Conservation (phyloP, 2,888 invertebrate genomes). For the Parnassius smintheus region DNA sequence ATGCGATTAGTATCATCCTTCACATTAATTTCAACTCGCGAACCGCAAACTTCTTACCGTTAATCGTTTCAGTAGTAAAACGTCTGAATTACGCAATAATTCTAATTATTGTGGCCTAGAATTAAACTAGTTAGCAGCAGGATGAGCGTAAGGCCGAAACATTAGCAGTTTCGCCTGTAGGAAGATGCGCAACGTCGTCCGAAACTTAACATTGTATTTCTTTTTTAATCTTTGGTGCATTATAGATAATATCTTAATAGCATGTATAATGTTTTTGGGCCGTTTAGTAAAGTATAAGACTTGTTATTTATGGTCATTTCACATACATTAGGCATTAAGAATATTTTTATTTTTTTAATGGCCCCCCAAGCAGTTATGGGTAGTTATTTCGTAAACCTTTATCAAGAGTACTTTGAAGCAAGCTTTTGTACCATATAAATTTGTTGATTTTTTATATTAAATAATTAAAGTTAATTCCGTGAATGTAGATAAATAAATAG, state of each 20-base stretch:
- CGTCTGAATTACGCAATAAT: constrained; percentile 33
- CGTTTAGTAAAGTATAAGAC: not conserved
- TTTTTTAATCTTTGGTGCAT: constrained; percentile 25
- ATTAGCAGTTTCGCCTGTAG: constrained; percentile 37
- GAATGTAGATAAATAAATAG: no score
- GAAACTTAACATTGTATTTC: constrained; percentile 37
- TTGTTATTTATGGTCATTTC: no score
- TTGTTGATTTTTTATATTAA: no score
- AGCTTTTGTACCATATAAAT: no score
- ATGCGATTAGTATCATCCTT: constrained; percentile 14
- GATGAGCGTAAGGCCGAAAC: constrained; percentile 40
- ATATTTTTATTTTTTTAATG: no score
- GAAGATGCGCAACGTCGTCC: constrained; percentile 40
- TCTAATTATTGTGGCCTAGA: constrained; percentile 42
- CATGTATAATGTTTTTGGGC: not conserved
- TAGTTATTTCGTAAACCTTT: no score
- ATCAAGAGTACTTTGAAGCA: no score
- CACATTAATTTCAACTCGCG: not conserved
- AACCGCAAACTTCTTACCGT: constrained; percentile 11
- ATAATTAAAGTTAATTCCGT: no score
- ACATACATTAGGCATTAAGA: no score
- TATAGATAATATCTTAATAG: constrained; percentile 19
- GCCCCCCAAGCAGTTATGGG: no score
- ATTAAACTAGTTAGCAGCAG: constrained; percentile 37
- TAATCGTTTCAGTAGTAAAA: constrained; percentile 21